These are phyloP conservation scores for Stenodema calcarata DNA, from an alignment of 2,888 invertebrate species.

Conservation along the genomic window DNA sequence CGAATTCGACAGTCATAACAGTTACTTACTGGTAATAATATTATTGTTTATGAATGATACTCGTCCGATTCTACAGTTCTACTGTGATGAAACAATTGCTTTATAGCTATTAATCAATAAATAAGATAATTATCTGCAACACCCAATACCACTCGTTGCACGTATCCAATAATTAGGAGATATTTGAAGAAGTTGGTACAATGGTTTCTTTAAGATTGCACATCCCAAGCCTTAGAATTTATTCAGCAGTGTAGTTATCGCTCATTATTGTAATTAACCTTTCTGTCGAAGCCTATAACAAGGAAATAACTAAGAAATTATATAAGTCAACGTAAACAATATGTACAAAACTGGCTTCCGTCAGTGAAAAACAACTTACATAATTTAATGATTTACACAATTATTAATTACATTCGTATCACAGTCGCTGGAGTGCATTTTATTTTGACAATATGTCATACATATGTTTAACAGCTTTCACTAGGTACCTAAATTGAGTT, in stretches of 20 bases:
- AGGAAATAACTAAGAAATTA: not conserved
- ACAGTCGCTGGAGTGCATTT: slow-evolving; percentile 52
- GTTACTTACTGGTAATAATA: not conserved
- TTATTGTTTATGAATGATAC: no score
- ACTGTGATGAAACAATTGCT: not conserved
- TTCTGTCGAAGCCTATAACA: not conserved
- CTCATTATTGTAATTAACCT: not conserved
- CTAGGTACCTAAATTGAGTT: not conserved
- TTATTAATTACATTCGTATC: slow-evolving; percentile 41
- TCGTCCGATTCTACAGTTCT: no score
- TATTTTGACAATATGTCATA: slow-evolving; percentile 52
- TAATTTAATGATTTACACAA: slow-evolving; percentile 21
- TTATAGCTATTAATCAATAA: not conserved
- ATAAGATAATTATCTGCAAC: not conserved
- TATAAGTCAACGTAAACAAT: not conserved
- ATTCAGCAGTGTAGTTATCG: not conserved
- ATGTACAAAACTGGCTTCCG: not conserved
- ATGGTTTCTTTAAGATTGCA: not conserved
- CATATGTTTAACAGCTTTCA: slow-evolving; percentile 8
- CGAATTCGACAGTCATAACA: not conserved
- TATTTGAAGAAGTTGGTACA: not conserved
- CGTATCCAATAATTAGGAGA: not conserved
- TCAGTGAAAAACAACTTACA: not conserved
- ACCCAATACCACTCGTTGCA: not conserved
- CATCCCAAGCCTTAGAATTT: slow-evolving; percentile 9